Conservation (phyloP, 2,888 invertebrate species). For the Pteria penguin region DNA sequence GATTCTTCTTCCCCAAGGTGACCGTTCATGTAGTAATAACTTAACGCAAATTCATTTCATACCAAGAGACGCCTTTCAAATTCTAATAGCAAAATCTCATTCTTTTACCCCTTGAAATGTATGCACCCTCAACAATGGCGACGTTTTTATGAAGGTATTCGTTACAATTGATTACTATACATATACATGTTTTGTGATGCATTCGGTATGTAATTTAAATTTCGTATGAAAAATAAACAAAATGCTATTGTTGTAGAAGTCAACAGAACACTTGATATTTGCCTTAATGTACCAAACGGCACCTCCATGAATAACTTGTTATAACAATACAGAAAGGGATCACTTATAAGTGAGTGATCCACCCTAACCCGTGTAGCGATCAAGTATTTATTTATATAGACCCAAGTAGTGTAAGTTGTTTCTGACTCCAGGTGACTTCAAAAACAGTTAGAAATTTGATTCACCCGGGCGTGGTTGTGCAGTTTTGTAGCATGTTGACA, state of each 20-base stretch:
- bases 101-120: too few relatives aligned
- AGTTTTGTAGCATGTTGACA: too few relatives aligned
- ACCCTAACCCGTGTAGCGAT: not conserved
- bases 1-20: too few relatives aligned
- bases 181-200: not conserved
- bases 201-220: not conserved
- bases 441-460: not conserved
- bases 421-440: not conserved
- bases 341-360: not conserved
- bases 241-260: not conserved
- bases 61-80: too few relatives aligned
- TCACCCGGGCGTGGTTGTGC: not conserved
- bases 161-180: not conserved
- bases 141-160: not conserved
- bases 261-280: not conserved
- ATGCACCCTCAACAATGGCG: not conserved
- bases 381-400: not conserved
- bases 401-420: not conserved
- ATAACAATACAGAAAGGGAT: not conserved
- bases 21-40: too few relatives aligned
- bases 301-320: too few relatives aligned
- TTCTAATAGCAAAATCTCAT: too few relatives aligned
- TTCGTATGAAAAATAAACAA: not conserved
- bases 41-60: too few relatives aligned
- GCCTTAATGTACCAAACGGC: too few relatives aligned